Percentiles rank a stretch among this genome's conserved stretches.
Evolutionary conservation across 2,113 vertebrate species (phyloP).

Genomic region (Oceanites oceanicus): DNA sequence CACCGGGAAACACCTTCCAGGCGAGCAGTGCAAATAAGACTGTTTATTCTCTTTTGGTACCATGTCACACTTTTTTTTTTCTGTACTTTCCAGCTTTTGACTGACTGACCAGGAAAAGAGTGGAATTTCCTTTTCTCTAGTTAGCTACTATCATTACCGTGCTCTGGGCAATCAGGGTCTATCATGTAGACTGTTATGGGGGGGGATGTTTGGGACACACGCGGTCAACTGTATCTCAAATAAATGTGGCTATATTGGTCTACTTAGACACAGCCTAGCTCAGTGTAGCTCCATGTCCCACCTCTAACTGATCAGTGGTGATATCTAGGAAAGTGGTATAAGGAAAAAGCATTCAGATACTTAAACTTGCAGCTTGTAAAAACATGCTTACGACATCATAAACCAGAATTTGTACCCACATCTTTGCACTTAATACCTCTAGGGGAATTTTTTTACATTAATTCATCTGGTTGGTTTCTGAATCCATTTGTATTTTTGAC

Average conservation of each 20-base stretch:
- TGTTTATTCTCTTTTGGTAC: neutral
- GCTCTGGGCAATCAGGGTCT: neutral
- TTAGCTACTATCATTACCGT: neutral
- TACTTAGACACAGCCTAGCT: neutral
- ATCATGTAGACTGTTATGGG: neutral
- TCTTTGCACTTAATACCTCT: neutral
- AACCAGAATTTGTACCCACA: neutral
- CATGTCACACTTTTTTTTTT: neutral
- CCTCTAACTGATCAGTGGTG: neutral
- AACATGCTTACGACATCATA: neutral
- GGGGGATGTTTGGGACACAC: neutral
- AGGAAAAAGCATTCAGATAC: neutral
- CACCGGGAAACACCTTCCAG: neutral
- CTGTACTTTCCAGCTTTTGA: neutral
- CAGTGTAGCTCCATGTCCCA: neutral
- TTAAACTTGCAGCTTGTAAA: neutral
- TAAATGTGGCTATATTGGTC: neutral
- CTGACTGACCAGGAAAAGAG: neutral
- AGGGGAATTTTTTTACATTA: neutral
- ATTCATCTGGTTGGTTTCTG: neutral
- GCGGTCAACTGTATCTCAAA: neutral
- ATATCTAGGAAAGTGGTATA: neutral
- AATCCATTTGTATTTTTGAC: neutral
- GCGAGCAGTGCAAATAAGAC: neutral
- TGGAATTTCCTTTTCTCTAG: neutral